Percentiles rank a stretch among this genome's conserved stretches.
Evolutionary conservation across 2,797 vertebrate genomes (phyloP).

Genomic region (Oreonectes daqikongensis): DNA sequence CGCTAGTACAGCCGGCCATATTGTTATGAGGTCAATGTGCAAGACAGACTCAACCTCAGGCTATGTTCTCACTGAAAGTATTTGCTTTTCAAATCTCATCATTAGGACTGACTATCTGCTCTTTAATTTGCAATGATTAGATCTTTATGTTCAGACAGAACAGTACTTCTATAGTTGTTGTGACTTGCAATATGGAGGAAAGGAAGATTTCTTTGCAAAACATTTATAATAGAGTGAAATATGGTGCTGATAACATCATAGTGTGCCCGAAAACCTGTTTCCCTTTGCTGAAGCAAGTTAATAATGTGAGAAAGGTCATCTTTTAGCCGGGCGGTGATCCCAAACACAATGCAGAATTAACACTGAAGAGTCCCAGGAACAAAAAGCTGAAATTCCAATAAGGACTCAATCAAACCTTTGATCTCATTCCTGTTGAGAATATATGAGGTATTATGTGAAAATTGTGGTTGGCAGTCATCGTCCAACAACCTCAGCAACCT

Average conservation of each 20-base stretch:
- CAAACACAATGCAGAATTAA: constrained; percentile 19
- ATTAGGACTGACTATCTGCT: not conserved
- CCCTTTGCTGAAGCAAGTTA: not conserved
- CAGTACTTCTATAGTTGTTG: not conserved
- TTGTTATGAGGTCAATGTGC: not conserved
- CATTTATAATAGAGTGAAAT: not conserved
- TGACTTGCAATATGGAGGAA: not conserved
- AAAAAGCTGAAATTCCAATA: constrained; percentile 18
- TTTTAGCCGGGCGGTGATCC: constrained; percentile 7
- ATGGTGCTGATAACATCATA: not conserved
- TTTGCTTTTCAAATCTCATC: not conserved
- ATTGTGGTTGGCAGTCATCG: not conserved
- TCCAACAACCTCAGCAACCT: constrained; percentile 17
- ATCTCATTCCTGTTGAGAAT: constrained; percentile 13
- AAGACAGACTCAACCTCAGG: not conserved
- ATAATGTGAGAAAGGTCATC: constrained; percentile 8
- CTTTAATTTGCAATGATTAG: not conserved
- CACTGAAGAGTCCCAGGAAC: constrained; percentile 1
- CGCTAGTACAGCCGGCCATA: not conserved
- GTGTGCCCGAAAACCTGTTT: not conserved
- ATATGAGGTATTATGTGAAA: constrained; percentile 16
- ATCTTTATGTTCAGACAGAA: not conserved
- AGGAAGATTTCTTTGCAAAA: not conserved
- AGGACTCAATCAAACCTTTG: constrained; percentile 14
- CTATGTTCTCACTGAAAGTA: not conserved